Evolutionary conservation across 1,140 invertebrate species (phyloP).

Genomic region (Aricia agestis): DNA sequence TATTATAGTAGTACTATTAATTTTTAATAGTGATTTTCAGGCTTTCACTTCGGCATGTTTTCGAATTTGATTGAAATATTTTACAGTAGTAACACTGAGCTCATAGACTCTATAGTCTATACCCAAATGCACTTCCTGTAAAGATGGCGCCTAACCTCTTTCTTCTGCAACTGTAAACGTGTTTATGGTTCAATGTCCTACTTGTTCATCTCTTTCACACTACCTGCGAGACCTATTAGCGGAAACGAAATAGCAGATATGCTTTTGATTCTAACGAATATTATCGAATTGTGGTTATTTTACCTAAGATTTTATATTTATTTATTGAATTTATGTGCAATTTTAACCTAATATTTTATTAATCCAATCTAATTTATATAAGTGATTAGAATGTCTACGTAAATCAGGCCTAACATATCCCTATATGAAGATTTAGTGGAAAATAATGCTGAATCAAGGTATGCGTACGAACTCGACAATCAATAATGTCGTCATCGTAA

Average conservation of each 20-base stretch:
- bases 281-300: slow-evolving; percentile 70
- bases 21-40: no score
- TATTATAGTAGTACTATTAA: no score
- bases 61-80: no score
- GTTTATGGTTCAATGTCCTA: not conserved
- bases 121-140: slow-evolving; percentile 37
- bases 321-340: slow-evolving; percentile 54
- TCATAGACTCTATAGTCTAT: no score
- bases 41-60: no score
- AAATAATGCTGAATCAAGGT: slow-evolving; percentile 63
- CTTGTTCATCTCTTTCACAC: slow-evolving; percentile 41
- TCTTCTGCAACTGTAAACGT: not conserved
- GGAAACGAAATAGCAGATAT: slow-evolving; percentile 37
- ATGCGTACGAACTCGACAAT: slow-evolving; percentile 56
- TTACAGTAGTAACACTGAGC: slow-evolving; percentile 13
- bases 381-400: slow-evolving; percentile 35
- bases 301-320: slow-evolving; percentile 52
- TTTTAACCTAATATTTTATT: slow-evolving; percentile 39
- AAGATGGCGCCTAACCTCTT: slow-evolving; percentile 53
- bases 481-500: slow-evolving; percentile 64
- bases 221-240: not conserved
- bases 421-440: slow-evolving; percentile 50
- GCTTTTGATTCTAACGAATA: slow-evolving; percentile 71
- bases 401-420: slow-evolving; percentile 24
- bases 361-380: slow-evolving; percentile 31